Evolutionary conservation across 2,113 vertebrate genomes (phyloP), one percentile per base, ranked within the genome.

Genomic region (Calyptomena viridis): DNA sequence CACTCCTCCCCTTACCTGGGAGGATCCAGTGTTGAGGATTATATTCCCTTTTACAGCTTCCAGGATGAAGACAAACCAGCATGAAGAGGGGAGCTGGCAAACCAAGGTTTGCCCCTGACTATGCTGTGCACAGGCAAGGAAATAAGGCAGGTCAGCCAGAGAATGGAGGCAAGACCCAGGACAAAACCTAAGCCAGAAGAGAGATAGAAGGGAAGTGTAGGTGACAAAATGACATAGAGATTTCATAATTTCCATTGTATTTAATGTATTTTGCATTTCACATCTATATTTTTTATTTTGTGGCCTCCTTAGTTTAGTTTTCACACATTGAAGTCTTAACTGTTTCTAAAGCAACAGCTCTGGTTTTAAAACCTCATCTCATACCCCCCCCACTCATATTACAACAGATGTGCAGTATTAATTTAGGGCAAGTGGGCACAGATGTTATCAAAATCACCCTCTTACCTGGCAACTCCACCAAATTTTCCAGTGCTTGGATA

Each of bases 371-470:
- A 78, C 39, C 39, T 50, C 6, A 19, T 42, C 79, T 39, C 18
- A 30, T n/a, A 69, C 28, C 18, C 22, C 13, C 8, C 9, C 12
- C 14, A 14, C 11, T 33, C 50, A 59, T 39, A 78, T 74, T 55
- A 52, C 31, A 84, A n/a, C 8, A 68, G 19, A 75, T 0, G 0
- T 78, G 62, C 39, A 68, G 72, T 78, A 75, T 44, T 84, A 64
- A 84, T 86, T 84, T 37, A 78, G 69, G 17, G 13, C 64, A 56
- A 87, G 14, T 76, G 81, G 84, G 91, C 53, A 91, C 86, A 91
- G 44, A 93, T 89, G 91, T 93, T 92, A 96, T 87, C 93, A 95
- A 91, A 95, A 95, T 95, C 77, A 91, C 40, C 19, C 19, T 84
- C 58, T 75, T 63, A 96, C 84, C 84, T 94, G 73, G 55, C 84